Percentiles rank a stretch among this genome's conserved stretches.
Evolutionary conservation across 2,888 invertebrate genomes (phyloP).

Genomic region (Tenthredo mesomela): DNA sequence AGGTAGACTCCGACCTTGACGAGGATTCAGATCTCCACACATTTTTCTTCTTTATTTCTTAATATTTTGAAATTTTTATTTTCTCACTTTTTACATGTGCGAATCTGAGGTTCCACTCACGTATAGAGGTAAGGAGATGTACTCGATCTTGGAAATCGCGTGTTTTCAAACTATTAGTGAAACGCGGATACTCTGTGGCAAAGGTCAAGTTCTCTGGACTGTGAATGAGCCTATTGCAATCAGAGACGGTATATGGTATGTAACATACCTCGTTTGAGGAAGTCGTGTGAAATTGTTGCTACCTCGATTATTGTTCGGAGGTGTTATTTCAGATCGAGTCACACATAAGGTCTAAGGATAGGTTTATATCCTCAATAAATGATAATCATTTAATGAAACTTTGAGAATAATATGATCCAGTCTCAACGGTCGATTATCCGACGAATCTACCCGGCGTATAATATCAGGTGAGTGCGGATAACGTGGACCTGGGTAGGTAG

Average conservation of each 20-base stretch:
- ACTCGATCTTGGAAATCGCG: constrained; percentile 30
- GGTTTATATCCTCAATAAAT: background rate
- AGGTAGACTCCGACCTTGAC: constrained; percentile 70
- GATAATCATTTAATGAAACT: background rate
- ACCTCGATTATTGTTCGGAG: background rate
- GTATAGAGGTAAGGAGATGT: background rate
- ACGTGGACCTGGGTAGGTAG: background rate
- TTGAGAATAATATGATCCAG: background rate
- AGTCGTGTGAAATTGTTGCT: background rate
- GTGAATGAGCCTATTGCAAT: constrained; percentile 23
- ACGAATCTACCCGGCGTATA: background rate
- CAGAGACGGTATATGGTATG: background rate
- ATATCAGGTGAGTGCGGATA: constrained; percentile 13
- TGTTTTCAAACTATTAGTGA: constrained; percentile 26
- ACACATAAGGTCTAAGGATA: too few species aligned
- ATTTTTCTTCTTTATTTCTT: constrained; percentile 58
- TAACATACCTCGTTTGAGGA: background rate
- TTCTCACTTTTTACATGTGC: constrained; percentile 56
- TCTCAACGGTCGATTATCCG: background rate
- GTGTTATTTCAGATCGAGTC: background rate
- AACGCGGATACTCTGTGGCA: constrained; percentile 21
- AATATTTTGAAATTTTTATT: background rate
- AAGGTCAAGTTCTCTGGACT: constrained; percentile 20
- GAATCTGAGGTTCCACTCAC: background rate
- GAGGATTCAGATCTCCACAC: constrained; percentile 62